Evolutionary conservation across 2,888 invertebrate genomes (phyloP).

Genomic region (Parochlus steinenii): DNA sequence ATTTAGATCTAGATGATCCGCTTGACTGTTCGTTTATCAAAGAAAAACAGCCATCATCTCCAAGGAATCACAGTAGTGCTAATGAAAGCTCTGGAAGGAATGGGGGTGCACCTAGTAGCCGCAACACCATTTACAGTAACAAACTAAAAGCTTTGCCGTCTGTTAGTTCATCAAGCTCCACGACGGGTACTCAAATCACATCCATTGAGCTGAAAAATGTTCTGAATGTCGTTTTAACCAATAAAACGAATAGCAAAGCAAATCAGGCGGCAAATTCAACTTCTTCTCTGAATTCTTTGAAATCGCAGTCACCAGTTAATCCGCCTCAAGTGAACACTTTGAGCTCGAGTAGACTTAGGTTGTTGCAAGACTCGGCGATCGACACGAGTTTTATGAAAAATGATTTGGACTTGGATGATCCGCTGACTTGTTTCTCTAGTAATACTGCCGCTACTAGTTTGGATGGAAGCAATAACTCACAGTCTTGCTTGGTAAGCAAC

Average conservation of each 20-base stretch:
- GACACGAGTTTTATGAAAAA: too few relatives aligned
- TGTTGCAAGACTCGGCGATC: constrained; percentile 78
- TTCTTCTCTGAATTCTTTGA: constrained; percentile 15
- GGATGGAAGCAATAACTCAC: constrained; percentile 48
- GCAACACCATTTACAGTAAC: constrained; percentile 2
- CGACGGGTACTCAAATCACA: constrained; percentile 11
- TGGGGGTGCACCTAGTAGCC: not conserved
- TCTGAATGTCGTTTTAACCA: constrained; percentile 13
- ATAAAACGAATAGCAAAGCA: constrained; percentile 13
- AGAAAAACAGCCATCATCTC: constrained; percentile 7
- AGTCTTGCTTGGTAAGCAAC: constrained; percentile 38
- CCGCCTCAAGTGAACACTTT: constrained; percentile 30
- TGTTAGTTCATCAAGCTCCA: constrained; percentile 9
- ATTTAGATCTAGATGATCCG: constrained; percentile 31
- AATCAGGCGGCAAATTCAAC: constrained; percentile 14
- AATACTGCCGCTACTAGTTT: too few relatives aligned
- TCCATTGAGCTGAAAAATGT: constrained; percentile 13
- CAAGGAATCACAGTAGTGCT: constrained; percentile 7
- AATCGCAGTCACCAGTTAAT: constrained; percentile 10
- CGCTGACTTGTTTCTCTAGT: too few relatives aligned
- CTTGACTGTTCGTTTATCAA: constrained; percentile 10
- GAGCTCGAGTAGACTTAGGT: constrained; percentile 55
- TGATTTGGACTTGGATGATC: constrained; percentile 69
- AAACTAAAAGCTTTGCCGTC: constrained; percentile 9
- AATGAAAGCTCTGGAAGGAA: too few relatives aligned